A percentile compares a stretch with the other conserved stretches of the same genome.
These are phyloP conservation scores for Ips nitidus DNA, from an alignment of 1,140 invertebrate species.

Conservation along the genomic window DNA sequence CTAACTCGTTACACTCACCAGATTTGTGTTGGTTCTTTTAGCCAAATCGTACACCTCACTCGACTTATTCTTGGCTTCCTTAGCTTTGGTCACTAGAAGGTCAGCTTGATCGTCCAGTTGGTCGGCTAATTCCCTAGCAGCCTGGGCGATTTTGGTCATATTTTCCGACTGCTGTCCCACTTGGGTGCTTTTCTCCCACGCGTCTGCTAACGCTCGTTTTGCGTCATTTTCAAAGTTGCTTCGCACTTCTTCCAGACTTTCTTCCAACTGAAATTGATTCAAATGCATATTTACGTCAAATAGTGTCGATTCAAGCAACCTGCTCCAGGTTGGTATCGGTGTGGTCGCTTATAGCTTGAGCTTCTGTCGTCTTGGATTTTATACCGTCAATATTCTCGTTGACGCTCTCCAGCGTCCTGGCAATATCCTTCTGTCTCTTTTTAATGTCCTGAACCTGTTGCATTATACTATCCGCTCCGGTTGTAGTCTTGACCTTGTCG, in stretches of 20 bases:
- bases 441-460: slow-evolving; percentile 62
- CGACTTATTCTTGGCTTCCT: slow-evolving; percentile 81
- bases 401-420: slow-evolving; percentile 43
- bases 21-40: slow-evolving; percentile 62
- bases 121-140: slow-evolving; percentile 79
- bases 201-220: slow-evolving; percentile 6
- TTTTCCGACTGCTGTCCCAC: slow-evolving; percentile 88
- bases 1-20: slow-evolving; percentile 31
- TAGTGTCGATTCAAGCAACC: background rate
- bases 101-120: slow-evolving; percentile 75
- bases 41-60: slow-evolving; percentile 77
- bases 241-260: slow-evolving; percentile 3
- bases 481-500: slow-evolving; percentile 43
- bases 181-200: slow-evolving; percentile 56
- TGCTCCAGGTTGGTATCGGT: slow-evolving; percentile 39
- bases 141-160: slow-evolving; percentile 87
- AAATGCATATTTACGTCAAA: no score
- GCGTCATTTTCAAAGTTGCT: background rate
- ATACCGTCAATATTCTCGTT: slow-evolving; percentile 45
- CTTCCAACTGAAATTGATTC: background rate
- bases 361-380: slow-evolving; percentile 37
- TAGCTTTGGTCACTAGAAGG: slow-evolving; percentile 73
- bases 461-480: slow-evolving; percentile 55
- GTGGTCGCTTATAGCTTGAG: slow-evolving; percentile 41
- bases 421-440: slow-evolving; percentile 61